Base-by-base conservation (phyloP, 2,888 invertebrate genomes). In the Microctonus hyperodae region DNA sequence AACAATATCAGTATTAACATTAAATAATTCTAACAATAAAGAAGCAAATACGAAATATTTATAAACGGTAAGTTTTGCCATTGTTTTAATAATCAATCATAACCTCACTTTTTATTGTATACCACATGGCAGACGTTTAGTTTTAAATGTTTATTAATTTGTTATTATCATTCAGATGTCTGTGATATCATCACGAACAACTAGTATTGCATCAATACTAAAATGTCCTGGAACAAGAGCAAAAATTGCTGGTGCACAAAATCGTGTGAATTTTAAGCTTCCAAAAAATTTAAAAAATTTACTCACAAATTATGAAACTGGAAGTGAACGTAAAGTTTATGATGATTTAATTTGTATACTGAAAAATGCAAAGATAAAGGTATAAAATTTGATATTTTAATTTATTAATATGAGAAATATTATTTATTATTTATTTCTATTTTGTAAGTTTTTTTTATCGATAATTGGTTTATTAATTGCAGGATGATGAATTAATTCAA, bases 401-500 rank as follows among this genome's bases (percentile, higher is more conserved):
- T 16, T 57, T 63, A n/a, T 69, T 62, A 13, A 5, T 10, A 9
- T 10, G 35, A 1, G 35, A 35, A 10, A 35, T 23, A 40, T 51
- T 11, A 44, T 56, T 4, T 35, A 57, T 50, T 44, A 20, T 13
- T 50, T 33, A 60, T 66, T 56, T 35, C 25, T 25, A 64, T 20
- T 33, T 55, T 2, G 56, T 48, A 0, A 55, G 70, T 20, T 31
- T 16, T 37, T 48, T 10, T 48, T 11, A 60, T 60, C 71, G 2
- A 37, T 25, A 10, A 44, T 11, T 23, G 1, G 37, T 50, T 31
- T 57, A 67, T 67, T 70, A 61, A n/a, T 64, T 85, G 28, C 74
- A 89, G 86, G 90, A 91, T 76, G 79, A 78, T 6, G 89, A 90
- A 70, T 84, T 91, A 23, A 73, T 85, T n/a, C 81, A 85, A 23